Conservation (phyloP, 2,797 vertebrate species). For the Anomalospiza imberbis region DNA sequence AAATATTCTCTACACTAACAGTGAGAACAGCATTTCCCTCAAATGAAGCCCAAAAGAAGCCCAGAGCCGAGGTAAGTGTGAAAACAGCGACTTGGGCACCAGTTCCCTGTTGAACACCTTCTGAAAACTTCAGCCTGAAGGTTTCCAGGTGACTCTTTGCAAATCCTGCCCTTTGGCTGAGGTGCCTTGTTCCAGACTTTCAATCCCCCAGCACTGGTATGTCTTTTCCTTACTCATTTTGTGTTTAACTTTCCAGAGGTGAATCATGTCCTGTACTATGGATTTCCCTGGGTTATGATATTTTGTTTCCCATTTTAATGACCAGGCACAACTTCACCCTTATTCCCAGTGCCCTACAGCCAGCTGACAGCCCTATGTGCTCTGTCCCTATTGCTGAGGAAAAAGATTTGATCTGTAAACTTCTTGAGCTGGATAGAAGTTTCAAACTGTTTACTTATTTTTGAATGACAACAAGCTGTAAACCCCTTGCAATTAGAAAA, state of each 20-base stretch:
- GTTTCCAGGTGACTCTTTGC: not conserved
- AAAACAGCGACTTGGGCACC: rapidly evolving
- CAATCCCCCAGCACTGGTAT: too few species aligned
- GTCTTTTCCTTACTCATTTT: not conserved
- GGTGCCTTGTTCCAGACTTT: not conserved
- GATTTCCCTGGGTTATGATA: not conserved
- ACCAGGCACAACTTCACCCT: not conserved
- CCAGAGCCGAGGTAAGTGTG: not conserved
- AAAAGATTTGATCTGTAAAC: not conserved
- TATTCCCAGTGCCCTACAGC: not conserved
- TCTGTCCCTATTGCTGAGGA: not conserved
- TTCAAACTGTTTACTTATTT: not conserved
- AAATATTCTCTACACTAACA: not conserved
- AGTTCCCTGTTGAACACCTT: not conserved
- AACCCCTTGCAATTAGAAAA: not conserved
- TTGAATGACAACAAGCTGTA: not conserved
- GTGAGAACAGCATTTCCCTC: not conserved
- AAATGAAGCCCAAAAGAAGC: not conserved
- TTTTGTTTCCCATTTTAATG: not conserved
- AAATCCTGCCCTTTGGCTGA: not conserved
- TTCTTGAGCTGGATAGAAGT: not conserved
- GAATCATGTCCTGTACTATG: not conserved
- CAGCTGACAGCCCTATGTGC: not conserved
- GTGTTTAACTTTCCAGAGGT: not conserved
- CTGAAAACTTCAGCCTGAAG: not conserved